Evolutionary conservation across 2,113 vertebrate species (phyloP), one percentile per base, ranked within the genome.

Genomic region (Triplophysa rosa): DNA sequence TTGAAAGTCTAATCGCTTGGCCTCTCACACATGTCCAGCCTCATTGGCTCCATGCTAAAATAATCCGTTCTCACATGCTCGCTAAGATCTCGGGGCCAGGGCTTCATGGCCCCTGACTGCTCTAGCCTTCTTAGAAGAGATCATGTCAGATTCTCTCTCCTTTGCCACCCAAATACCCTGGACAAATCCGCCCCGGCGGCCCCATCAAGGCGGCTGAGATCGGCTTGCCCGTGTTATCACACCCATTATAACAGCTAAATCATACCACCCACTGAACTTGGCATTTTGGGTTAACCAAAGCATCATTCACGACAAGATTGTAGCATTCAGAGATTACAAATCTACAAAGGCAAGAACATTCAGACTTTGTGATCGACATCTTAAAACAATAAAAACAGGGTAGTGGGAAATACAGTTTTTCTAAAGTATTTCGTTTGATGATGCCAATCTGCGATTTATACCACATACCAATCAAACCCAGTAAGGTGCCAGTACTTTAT

Each of bases 61-160:
- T 79, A 78, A 72, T 69, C 37, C 54, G 47, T 37, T 29, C 79
- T 84, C 78, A 80, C 81, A 73, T 80, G 84, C 73, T 80, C 47
- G 64, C 68, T 80, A 71, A 80, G 80, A 84, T 82, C 80, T 82
- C 65, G 42, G 72, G 78, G 81, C 78, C 78, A 83, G 79, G 66
- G 59, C 79, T 70, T 81, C 64, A 78, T 74, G 79, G 65, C 75
- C 67, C 66, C 79, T 56, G 79, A 71, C 81, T 80, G 76, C 70
- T 65, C 17, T 23, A 54, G 64, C 40, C 72, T 67, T 82, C 73
- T 73, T 75, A 76, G 78, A 82, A 24, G 68, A 73, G 69, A 80
- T 80, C 67, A 78, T 78, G 81, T 77, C 73, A 74, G 80, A 73
- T 78, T 80, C 68, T 80, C 75, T 62, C 54, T 72, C 61, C 68